A percentile compares a stretch with the other conserved stretches of the same genome.
phyloP scores from a whole-genome alignment of 2,797 vertebrate genomes.

The Enteromius trimaculatus region DNA sequence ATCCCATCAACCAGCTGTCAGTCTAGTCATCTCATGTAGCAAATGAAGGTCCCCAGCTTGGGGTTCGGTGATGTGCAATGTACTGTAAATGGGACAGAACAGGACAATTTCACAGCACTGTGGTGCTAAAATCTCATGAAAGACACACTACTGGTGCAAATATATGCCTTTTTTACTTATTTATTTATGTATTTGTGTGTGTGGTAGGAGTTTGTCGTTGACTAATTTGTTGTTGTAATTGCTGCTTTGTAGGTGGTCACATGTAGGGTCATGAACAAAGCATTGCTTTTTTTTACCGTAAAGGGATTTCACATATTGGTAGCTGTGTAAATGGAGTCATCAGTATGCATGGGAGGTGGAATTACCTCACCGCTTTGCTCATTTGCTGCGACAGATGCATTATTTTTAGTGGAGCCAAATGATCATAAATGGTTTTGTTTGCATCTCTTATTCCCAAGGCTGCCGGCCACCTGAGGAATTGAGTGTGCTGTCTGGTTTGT shows the following conservation, averaged over 20 bases:
- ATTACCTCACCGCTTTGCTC: slow-evolving; percentile 13
- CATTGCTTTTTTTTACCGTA: not conserved
- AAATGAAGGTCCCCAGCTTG: slow-evolving; percentile 1
- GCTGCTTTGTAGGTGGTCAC: not conserved
- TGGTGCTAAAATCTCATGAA: not conserved
- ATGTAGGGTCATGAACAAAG: slow-evolving; percentile 16
- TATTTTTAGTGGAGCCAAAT: slow-evolving; percentile 32
- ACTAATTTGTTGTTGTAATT: not conserved
- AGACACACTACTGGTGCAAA: not conserved
- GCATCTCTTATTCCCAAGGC: not conserved
- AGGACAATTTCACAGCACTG: slow-evolving; percentile 60
- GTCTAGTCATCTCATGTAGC: not conserved
- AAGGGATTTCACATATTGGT: not conserved
- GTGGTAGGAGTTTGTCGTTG: not conserved
- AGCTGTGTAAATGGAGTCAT: slow-evolving; percentile 40
- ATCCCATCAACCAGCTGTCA: slow-evolving; percentile 24
- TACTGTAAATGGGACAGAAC: slow-evolving; percentile 56
- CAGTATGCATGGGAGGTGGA: slow-evolving; percentile 14
- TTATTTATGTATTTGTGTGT: not conserved
- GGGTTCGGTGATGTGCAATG: slow-evolving; percentile 16
- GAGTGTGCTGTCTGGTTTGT: slow-evolving; percentile 13
- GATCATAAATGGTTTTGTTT: slow-evolving; percentile 43
- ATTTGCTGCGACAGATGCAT: slow-evolving; percentile 29
- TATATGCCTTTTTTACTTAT: not conserved
- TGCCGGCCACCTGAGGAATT: slow-evolving; percentile 22